These are phyloP conservation scores for Phyllopteryx taeniolatus DNA, from an alignment of 2,113 vertebrate genomes.

Conservation along the genomic window DNA sequence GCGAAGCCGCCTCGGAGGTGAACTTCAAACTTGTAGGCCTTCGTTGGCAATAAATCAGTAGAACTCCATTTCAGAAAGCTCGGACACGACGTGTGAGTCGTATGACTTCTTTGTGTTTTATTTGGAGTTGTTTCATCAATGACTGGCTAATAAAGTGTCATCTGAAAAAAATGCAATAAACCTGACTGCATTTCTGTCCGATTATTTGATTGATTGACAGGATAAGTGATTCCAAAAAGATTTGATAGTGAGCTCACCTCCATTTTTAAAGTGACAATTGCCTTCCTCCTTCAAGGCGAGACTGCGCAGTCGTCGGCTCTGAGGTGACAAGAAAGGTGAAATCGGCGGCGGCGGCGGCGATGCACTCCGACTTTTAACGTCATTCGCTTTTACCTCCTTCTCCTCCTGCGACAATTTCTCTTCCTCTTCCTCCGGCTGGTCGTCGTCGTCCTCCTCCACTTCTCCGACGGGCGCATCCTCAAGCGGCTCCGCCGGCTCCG, in stretches of 20 bases:
- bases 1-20: too few relatives aligned
- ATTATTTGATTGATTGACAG: too few relatives aligned
- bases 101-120: too few relatives aligned
- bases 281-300: conserved; percentile 84
- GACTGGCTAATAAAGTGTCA: too few relatives aligned
- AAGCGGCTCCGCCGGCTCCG: background rate
- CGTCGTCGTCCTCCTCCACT: conserved; percentile 52
- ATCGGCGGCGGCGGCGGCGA: background rate
- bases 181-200: too few relatives aligned
- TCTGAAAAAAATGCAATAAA: too few relatives aligned
- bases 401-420: conserved; percentile 57
- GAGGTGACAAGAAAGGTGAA: conserved; percentile 1
- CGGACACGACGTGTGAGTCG: too few relatives aligned
- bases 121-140: too few relatives aligned
- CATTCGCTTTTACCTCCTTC: conserved; percentile 42
- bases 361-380: background rate
- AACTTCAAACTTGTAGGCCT: too few relatives aligned
- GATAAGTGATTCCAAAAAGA: too few relatives aligned
- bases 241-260: conserved; percentile 71
- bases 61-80: too few relatives aligned
- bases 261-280: conserved; percentile 86
- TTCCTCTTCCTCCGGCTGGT: conserved; percentile 42
- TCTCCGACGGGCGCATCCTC: conserved; percentile 10
- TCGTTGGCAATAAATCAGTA: too few relatives aligned
- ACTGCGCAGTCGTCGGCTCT: conserved; percentile 85